Evolutionary conservation across 2,888 invertebrate species (phyloP), one percentile per base, ranked within the genome.

Genomic region (Aleiodes testaceus): DNA sequence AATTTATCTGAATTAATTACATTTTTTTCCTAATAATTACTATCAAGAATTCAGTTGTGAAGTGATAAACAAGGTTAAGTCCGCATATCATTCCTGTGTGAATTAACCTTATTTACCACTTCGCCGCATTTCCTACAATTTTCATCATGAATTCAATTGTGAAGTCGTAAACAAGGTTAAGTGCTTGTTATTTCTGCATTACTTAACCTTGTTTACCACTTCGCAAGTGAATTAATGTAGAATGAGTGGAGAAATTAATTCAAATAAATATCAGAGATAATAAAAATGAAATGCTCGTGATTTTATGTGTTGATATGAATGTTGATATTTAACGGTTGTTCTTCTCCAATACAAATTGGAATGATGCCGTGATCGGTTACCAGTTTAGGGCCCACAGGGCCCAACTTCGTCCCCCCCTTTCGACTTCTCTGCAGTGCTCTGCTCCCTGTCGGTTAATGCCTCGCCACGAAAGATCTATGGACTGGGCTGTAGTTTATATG

Each of bases 401-500:
- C 20, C 49, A 42, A 2, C 36, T 18, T n/a, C 22, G 3, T 9
- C 11, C 44, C 9, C 44, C n/a, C 11, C 16, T 18, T 7, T 6
- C 42, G 18, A 18, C 44, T 61, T 9, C 18, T 30, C 70, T 73
- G 74, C 55, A 77, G 76, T 81, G 80, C 81, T 81, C 80, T 80
- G 82, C 80, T 80, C 81, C 79, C 79, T 81, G 81, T 81, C 82
- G 81, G 85, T 86, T 86, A 86, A 86, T 86, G 85, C 85, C 82
- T 86, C 85, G 86, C 86, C 84, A 81, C 81, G 82, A 86, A 36
- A 87, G 87, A 87, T 87, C 87, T 86, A 87, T 87, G 85, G 87
- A 86, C 86, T 86, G 22, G 73, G 74, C 85, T 82, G 86, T 87
- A 87, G 87, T 87, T 87, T 87, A 87, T 87, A 87, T 87, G 86